Percentiles rank a stretch among this genome's conserved stretches.
phyloP scores from a whole-genome alignment of 2,888 invertebrate genomes.

The Macaria notata region DNA sequence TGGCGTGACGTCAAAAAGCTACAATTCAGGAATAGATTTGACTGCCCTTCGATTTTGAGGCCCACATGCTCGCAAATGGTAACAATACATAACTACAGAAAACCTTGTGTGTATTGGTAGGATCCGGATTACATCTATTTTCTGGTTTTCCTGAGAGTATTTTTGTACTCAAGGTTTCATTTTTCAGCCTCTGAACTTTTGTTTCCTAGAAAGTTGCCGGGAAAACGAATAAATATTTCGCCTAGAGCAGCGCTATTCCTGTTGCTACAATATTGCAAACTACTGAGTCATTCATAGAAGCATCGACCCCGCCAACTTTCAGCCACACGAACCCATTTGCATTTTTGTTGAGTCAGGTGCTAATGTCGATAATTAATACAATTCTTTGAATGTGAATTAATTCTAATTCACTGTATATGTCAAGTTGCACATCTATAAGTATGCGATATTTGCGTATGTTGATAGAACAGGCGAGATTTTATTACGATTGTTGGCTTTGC shows the following conservation, averaged over 20 bases:
- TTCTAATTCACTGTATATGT: neutral
- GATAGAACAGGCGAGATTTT: neutral
- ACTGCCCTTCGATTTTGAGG: conserved; percentile 16
- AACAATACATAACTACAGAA: too few relatives aligned
- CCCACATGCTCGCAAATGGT: neutral
- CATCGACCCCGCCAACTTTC: conserved; percentile 25
- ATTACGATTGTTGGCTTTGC: conserved; percentile 1
- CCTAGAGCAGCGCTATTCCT: neutral
- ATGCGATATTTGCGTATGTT: neutral
- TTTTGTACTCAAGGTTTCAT: too few relatives aligned
- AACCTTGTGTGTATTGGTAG: too few relatives aligned
- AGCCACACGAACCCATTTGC: conserved; percentile 25
- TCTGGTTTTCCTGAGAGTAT: too few relatives aligned
- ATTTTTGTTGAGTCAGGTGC: conserved; percentile 32
- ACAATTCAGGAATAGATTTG: conserved; percentile 24
- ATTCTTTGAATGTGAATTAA: conserved; percentile 11
- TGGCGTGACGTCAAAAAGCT: conserved; percentile 20
- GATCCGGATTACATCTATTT: too few relatives aligned
- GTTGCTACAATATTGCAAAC: too few relatives aligned
- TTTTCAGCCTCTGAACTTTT: too few relatives aligned
- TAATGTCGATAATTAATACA: conserved; percentile 10
- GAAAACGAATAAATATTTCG: neutral
- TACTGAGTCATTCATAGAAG: conserved; percentile 22
- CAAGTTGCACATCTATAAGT: conserved; percentile 1
- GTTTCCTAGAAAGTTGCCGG: neutral